A percentile compares a stretch with the other conserved stretches of the same genome.
Conservation (phyloP, 2,113 vertebrate genomes). For the Oenanthe melanoleuca region DNA sequence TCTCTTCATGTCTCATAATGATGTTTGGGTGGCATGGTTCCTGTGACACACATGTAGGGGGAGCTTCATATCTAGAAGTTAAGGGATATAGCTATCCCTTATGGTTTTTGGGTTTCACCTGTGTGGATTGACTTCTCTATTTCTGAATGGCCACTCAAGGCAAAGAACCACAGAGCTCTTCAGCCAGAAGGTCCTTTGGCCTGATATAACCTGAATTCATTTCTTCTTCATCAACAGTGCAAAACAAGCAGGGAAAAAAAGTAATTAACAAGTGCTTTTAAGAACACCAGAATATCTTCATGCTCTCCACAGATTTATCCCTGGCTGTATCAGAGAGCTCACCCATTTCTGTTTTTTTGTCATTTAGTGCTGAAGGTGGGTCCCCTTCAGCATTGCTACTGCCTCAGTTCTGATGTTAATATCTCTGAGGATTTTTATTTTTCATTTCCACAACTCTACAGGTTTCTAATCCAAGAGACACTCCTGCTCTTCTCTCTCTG, state of each 20-base stretch:
- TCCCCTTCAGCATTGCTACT: neutral
- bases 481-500: neutral
- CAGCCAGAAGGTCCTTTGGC: fast-evolving
- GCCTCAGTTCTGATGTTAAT: neutral
- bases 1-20: neutral
- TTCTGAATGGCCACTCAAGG: neutral
- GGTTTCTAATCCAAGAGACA: neutral
- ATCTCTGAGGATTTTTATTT: neutral
- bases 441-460: neutral
- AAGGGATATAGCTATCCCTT: neutral
- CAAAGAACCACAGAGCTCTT: neutral
- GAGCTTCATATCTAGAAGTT: neutral
- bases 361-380: neutral
- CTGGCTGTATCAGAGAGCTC: neutral
- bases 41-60: neutral
- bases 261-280: neutral
- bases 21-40: neutral
- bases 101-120: neutral
- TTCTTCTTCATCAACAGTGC: neutral
- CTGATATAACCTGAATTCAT: neutral
- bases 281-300: neutral
- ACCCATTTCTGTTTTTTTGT: neutral
- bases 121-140: neutral
- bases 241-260: neutral
- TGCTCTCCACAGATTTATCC: neutral